These are phyloP conservation scores for Macropodus opercularis DNA, from an alignment of 2,797 vertebrate genomes.

Conservation along the genomic window DNA sequence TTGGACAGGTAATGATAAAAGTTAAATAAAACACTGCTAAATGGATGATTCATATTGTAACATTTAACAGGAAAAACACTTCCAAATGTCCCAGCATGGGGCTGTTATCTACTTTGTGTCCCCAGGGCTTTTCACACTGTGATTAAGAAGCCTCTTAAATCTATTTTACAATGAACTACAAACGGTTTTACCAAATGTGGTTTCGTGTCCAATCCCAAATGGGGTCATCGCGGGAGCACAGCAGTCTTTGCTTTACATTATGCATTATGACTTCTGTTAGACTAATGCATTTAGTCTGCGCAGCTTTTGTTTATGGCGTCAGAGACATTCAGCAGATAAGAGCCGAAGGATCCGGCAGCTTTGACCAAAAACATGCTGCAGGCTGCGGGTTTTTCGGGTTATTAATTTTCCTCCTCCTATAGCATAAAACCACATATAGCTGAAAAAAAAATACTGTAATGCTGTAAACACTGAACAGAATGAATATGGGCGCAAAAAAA, in stretches of 20 bases:
- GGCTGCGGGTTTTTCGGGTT: background rate
- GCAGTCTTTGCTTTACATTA: slow-evolving; percentile 35
- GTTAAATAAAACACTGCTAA: slow-evolving; percentile 34
- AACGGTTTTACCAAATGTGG: slow-evolving; percentile 32
- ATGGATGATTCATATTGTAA: slow-evolving; percentile 52
- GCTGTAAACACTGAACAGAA: background rate
- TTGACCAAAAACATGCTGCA: slow-evolving; percentile 15
- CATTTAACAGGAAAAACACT: slow-evolving; percentile 31
- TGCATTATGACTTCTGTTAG: slow-evolving; percentile 24
- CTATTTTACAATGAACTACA: slow-evolving; percentile 34
- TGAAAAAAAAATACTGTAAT: background rate
- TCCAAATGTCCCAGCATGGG: slow-evolving; percentile 23
- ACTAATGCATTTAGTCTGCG: slow-evolving; percentile 21
- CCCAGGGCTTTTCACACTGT: slow-evolving; percentile 34
- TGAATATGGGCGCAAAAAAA: slow-evolving; percentile 4
- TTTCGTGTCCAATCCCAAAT: slow-evolving; percentile 41
- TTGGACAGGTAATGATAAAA: slow-evolving; percentile 28
- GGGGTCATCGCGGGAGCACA: slow-evolving; percentile 49
- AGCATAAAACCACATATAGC: background rate
- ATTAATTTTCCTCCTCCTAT: background rate
- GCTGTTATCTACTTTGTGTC: slow-evolving; percentile 48
- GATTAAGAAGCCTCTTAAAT: slow-evolving; percentile 58
- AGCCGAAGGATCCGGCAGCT: slow-evolving; percentile 17
- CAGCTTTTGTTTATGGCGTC: slow-evolving; percentile 25
- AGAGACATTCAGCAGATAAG: slow-evolving; percentile 20